Percentiles rank a stretch among this genome's conserved stretches.
Evolutionary conservation across 53 echinoderm and acorn worm genomes (phyloP).

Genomic region (Glandiceps talaboti): DNA sequence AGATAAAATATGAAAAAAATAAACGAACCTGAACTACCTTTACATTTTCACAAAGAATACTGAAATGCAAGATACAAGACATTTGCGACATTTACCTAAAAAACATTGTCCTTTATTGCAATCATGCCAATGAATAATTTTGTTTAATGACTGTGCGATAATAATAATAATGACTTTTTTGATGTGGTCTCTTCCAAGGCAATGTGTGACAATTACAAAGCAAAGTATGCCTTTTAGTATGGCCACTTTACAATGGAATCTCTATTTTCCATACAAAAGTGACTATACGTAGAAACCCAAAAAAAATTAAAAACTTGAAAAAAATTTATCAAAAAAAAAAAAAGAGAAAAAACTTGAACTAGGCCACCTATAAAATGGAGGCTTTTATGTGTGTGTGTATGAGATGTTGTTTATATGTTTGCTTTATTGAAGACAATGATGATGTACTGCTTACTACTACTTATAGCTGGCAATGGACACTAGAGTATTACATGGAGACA

Average conservation of each 20-base stretch:
- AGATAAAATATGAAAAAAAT: no score
- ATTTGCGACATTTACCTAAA: neutral
- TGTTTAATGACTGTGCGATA: neutral
- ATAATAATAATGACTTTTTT: no score
- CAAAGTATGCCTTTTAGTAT: neutral
- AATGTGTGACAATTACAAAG: neutral
- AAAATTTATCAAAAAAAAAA: no score
- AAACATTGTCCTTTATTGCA: neutral
- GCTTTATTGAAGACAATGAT: neutral
- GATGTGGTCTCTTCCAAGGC: conserved; percentile 1
- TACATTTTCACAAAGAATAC: neutral
- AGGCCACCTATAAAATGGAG: neutral
- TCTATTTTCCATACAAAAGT: neutral
- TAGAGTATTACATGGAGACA: neutral
- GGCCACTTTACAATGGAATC: neutral
- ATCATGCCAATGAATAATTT: neutral
- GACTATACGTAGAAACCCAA: neutral
- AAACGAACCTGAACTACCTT: neutral
- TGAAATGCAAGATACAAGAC: neutral
- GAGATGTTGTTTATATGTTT: neutral
- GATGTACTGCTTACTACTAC: neutral
- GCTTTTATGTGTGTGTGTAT: neutral
- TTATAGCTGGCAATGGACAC: neutral
- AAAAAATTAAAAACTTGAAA: neutral
- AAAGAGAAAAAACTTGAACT: neutral